Evolutionary conservation across 2,797 vertebrate species (phyloP).

Genomic region (Miichthys miiuy): DNA sequence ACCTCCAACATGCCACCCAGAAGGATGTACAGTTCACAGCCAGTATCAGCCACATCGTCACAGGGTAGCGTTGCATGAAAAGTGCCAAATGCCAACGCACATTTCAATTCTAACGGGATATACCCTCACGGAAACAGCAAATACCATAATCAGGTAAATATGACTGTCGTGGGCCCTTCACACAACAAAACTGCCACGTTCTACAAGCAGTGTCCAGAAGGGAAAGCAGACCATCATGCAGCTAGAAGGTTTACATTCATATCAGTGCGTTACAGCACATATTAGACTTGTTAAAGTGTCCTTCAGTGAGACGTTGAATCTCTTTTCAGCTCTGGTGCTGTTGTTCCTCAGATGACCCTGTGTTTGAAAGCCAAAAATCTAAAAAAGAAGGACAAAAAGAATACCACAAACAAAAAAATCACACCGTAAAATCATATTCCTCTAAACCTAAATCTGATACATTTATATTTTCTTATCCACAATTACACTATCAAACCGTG

Average conservation of each 20-base stretch:
- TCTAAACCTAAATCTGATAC: slow-evolving; percentile 14
- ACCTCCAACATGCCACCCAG: slow-evolving; percentile 52
- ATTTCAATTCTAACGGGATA: neutral
- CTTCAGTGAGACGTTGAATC: slow-evolving; percentile 5
- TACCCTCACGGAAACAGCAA: neutral
- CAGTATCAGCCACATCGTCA: slow-evolving; percentile 28
- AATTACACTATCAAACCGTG: slow-evolving; percentile 9
- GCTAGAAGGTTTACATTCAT: neutral
- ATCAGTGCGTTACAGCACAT: neutral
- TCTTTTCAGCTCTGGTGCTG: neutral
- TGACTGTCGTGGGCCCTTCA: neutral
- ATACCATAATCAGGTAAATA: neutral
- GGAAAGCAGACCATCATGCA: neutral
- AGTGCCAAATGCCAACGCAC: slow-evolving; percentile 1
- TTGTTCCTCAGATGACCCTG: slow-evolving; percentile 18
- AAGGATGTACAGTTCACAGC: slow-evolving; percentile 34
- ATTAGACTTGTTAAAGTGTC: neutral
- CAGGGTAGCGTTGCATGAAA: slow-evolving; percentile 15
- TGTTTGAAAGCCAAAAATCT: slow-evolving; percentile 11
- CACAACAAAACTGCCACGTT: neutral
- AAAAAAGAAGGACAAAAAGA: neutral
- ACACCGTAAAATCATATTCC: neutral
- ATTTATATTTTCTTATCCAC: slow-evolving; percentile 13
- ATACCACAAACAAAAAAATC: neutral
- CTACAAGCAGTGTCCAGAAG: neutral